Base-by-base conservation (phyloP, 2,888 invertebrate genomes). In the Drosophila barbarae region DNA sequence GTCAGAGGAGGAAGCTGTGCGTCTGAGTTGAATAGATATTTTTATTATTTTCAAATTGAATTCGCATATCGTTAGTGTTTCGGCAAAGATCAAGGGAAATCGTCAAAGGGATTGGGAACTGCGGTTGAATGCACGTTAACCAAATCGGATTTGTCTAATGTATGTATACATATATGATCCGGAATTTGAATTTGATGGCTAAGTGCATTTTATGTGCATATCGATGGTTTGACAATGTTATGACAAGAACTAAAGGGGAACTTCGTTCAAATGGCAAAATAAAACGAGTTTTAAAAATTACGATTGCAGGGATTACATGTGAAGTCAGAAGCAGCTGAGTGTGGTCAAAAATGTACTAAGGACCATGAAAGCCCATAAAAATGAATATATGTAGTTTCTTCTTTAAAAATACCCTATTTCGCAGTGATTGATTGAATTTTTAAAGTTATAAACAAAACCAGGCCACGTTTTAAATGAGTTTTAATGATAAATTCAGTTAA, bases 31-130 rank as follows among this genome's bases (percentile, higher is more conserved):
- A 68, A 68, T 68, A 71, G 68, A 68, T 68, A 68, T 73, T 82
- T 73, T 85, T 81, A 79, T 85, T 85, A 85, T 76, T 78, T 84
- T 68, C 64, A 84, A 84, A 85, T 79, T 79, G 79, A 84, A 84
- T 85, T 81, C 84, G 73, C 73, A 72, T 81, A 75, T 65, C 85
- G 81, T 79, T 77, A 67, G 70, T 44, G 49, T 47, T 47, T 15
- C 36, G 47, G 38, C 64, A 64, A 61, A 66, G 53, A 52, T 41
- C 65, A 65, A 50, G 47, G 59, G 69, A 50, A 50, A 35, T 50
- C 35, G 42, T 41, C 18, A 15, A 28, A 13, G 32, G 39, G 23
- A 21, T 57, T 38, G 56, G 12, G 39, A 36, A 28, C 26, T 71
- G 41, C 36, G 50, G 52, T 51, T 38, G 67, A 52, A 63, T 15